Conservation (phyloP, 1,140 invertebrate species). For the Cotesia vestalis region DNA sequence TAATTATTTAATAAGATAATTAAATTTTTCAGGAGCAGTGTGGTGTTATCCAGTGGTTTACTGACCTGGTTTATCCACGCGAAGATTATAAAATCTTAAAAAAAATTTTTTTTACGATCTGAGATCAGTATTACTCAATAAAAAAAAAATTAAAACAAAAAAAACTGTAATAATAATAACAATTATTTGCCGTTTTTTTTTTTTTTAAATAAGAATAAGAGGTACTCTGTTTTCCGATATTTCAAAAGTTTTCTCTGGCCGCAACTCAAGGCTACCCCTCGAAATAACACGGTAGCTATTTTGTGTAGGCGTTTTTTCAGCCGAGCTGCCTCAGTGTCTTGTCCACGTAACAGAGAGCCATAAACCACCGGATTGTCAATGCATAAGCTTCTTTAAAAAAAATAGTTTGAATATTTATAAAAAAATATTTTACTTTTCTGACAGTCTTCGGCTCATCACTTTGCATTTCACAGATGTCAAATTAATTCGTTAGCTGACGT, state of each 20-base stretch:
- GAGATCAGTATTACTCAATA: background rate
- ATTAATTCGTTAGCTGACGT: too few relatives aligned
- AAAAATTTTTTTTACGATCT: background rate
- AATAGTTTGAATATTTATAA: too few relatives aligned
- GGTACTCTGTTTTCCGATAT: slow-evolving; percentile 45
- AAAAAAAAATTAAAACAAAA: background rate
- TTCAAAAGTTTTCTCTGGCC: slow-evolving; percentile 59
- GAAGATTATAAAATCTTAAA: slow-evolving; percentile 47
- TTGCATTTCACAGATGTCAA: too few relatives aligned
- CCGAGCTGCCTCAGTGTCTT: background rate
- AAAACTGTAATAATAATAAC: background rate
- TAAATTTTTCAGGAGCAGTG: slow-evolving; percentile 58
- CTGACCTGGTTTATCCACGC: slow-evolving; percentile 57
- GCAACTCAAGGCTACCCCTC: slow-evolving; percentile 55
- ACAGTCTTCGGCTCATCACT: too few relatives aligned
- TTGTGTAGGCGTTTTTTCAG: slow-evolving; percentile 49
- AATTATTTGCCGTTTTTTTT: background rate
- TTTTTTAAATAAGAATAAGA: slow-evolving; percentile 7
- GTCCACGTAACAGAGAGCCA: too few relatives aligned
- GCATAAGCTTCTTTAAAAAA: too few relatives aligned
- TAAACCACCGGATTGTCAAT: too few relatives aligned
- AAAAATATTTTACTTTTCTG: too few relatives aligned
- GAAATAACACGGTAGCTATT: slow-evolving; percentile 56
- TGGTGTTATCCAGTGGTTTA: slow-evolving; percentile 59
- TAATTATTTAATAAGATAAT: background rate